Evolutionary conservation across 2,797 vertebrate genomes (phyloP).

Genomic region (Alfaro cultratus): DNA sequence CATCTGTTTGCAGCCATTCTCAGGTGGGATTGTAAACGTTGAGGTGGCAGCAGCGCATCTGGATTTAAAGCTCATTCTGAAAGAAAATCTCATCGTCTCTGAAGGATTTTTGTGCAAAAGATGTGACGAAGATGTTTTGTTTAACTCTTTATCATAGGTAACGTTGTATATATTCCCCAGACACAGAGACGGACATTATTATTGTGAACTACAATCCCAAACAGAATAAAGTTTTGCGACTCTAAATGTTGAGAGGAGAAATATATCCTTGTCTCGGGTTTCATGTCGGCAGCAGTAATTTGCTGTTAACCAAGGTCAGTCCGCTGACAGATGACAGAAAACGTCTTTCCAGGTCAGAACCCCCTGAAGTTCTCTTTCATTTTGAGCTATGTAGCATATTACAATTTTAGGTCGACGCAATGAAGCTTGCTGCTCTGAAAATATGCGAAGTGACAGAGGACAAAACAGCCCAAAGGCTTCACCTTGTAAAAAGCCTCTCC

Average conservation of each 20-base stretch:
- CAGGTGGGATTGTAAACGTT: too few species aligned
- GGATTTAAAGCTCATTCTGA: too few species aligned
- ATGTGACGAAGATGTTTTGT: too few species aligned
- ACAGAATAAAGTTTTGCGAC: background rate
- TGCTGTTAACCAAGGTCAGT: slow-evolving; percentile 13
- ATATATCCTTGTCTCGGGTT: background rate
- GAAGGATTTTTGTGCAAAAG: too few species aligned
- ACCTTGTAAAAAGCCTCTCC: slow-evolving; percentile 42
- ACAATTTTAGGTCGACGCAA: slow-evolving; percentile 28
- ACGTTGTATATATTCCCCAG: too few species aligned
- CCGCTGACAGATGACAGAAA: slow-evolving; percentile 38
- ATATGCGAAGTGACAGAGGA: slow-evolving; percentile 59
- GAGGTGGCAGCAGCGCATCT: too few species aligned
- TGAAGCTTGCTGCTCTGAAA: slow-evolving; percentile 41
- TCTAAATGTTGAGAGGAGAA: background rate
- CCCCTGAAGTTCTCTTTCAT: slow-evolving; percentile 28
- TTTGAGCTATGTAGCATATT: slow-evolving; percentile 21
- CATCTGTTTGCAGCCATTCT: too few species aligned
- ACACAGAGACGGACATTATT: background rate
- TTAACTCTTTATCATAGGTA: too few species aligned
- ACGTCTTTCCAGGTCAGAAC: slow-evolving; percentile 39
- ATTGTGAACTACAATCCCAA: background rate
- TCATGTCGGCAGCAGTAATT: background rate
- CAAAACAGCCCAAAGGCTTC: slow-evolving; percentile 53
- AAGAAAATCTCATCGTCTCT: too few species aligned